Conservation (phyloP, 1,140 invertebrate species). For the Reticulitermes speratus region DNA sequence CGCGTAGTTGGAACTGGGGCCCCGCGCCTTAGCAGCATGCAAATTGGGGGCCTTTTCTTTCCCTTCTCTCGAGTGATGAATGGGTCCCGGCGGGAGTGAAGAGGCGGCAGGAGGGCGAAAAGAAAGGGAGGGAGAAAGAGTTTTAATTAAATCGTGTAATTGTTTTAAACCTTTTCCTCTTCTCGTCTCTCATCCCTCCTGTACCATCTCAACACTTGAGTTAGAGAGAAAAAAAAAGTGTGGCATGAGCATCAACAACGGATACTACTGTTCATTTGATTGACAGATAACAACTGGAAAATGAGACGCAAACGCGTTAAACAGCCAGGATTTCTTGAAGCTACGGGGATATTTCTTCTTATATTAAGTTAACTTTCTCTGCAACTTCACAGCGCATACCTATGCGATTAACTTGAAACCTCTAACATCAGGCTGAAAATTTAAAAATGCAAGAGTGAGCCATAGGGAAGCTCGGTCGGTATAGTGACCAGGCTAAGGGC, state of each 20-base stretch:
- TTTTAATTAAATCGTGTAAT: slow-evolving; percentile 31
- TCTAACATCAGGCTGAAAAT: too few relatives aligned
- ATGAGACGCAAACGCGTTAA: not conserved
- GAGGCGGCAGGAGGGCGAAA: not conserved
- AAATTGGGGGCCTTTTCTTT: not conserved
- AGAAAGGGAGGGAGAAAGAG: not conserved
- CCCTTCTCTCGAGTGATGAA: slow-evolving; percentile 20
- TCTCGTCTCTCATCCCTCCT: not conserved
- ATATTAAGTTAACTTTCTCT: not conserved
- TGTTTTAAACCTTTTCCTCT: slow-evolving; percentile 25
- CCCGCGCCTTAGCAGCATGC: not conserved
- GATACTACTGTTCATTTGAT: not conserved
- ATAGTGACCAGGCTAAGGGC: too few relatives aligned
- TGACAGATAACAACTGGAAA: not conserved
- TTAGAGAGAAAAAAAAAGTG: not conserved
- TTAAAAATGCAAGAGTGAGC: too few relatives aligned
- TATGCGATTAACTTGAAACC: not conserved
- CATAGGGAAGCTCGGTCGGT: too few relatives aligned
- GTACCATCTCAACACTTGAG: not conserved
- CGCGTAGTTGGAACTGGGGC: not conserved
- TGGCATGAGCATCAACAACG: not conserved
- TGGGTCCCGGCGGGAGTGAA: slow-evolving; percentile 22
- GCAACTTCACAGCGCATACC: not conserved
- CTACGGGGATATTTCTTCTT: not conserved
- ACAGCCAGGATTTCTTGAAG: not conserved